Conservation (phyloP, 1,140 invertebrate genomes). For the Aphelinus certus region DNA sequence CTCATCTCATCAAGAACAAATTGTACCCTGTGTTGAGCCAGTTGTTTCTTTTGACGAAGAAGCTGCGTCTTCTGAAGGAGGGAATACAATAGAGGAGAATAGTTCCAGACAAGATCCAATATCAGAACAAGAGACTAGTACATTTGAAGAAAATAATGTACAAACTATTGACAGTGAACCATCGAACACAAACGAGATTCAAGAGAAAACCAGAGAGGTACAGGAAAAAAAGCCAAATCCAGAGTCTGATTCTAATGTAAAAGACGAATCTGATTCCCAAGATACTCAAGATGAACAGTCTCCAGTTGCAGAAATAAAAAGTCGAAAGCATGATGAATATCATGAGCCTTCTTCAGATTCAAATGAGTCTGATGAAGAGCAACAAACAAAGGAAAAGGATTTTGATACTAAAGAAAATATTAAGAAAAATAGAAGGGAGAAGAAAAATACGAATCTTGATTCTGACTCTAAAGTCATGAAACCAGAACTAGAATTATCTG, state of each 20-base stretch:
- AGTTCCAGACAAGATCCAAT: no score
- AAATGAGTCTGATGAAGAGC: conserved; percentile 54
- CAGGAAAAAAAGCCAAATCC: conserved; percentile 30
- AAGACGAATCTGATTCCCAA: no score
- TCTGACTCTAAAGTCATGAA: conserved; percentile 13
- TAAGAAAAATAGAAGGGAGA: conserved; percentile 17
- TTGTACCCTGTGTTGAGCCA: no score
- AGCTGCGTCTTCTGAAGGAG: no score
- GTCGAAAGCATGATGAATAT: conserved; percentile 59
- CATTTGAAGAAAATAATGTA: no score
- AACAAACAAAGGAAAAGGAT: not conserved
- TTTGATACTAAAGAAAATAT: not conserved
- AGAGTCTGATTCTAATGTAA: conserved; percentile 41
- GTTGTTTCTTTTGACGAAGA: not conserved
- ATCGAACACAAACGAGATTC: no score
- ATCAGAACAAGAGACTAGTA: no score
- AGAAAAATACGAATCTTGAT: conserved; percentile 11
- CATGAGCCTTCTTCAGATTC: conserved; percentile 57
- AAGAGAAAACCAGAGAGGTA: conserved; percentile 37
- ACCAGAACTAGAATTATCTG: conserved; percentile 37
- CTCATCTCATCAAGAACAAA: no score
- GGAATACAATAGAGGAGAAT: no score
- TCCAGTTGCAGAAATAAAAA: not conserved
- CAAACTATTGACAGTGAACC: no score
- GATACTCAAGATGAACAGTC: conserved; percentile 46